Conservation (phyloP, 2,113 vertebrate genomes). For the Marmota monax region DNA sequence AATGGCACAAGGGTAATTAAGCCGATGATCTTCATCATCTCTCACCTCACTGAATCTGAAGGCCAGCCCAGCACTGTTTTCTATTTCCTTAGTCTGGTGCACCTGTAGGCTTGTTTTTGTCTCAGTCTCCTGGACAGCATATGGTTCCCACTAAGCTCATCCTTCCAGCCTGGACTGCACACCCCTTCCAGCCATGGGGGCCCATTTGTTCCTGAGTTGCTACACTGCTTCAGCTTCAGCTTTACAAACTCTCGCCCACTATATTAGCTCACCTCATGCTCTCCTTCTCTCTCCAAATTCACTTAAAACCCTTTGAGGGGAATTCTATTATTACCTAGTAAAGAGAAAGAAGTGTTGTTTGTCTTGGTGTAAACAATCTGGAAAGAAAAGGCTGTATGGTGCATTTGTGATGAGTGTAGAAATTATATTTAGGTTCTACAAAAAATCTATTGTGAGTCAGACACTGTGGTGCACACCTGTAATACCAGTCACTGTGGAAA, state of each 20-base stretch:
- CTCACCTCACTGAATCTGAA: not conserved
- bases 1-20: not conserved
- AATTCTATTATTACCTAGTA: not conserved
- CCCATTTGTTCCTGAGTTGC: not conserved
- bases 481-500: too few relatives aligned
- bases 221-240: not conserved
- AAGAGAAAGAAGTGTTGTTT: conserved; percentile 36
- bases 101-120: conserved; percentile 24
- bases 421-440: conserved; percentile 16
- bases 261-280: not conserved
- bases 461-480: too few relatives aligned
- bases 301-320: not conserved
- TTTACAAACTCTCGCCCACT: not conserved
- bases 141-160: not conserved
- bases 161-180: not conserved
- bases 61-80: not conserved
- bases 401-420: conserved; percentile 14
- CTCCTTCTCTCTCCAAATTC: not conserved
- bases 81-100: not conserved
- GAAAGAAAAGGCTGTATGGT: not conserved
- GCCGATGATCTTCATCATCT: too few relatives aligned
- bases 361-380: conserved; percentile 4
- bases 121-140: not conserved
- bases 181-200: not conserved
- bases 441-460: not conserved